Conservation (phyloP, 2,113 vertebrate genomes). For the Dasyurus viverrinus region DNA sequence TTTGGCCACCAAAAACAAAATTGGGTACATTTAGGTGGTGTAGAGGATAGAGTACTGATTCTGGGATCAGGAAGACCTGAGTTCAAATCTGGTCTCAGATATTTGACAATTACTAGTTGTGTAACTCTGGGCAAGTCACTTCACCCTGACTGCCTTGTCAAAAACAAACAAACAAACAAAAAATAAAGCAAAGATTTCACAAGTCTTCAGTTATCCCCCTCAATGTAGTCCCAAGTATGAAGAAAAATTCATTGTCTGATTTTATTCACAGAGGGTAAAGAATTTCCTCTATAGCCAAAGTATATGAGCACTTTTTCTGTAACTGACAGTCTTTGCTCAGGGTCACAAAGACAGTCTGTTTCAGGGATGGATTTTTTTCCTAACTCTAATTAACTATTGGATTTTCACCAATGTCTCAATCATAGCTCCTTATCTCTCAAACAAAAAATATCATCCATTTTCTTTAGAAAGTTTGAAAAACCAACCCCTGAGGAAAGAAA, state of each 20-base stretch:
- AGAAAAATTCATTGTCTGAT: not conserved
- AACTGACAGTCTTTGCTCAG: not conserved
- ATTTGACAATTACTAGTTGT: not conserved
- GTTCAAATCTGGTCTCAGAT: not conserved
- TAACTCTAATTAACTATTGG: conserved; percentile 9
- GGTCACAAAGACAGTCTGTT: not conserved
- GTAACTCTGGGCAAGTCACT: not conserved
- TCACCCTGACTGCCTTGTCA: too few relatives aligned
- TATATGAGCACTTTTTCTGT: not conserved
- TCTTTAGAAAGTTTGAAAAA: not conserved
- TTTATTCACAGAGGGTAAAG: not conserved
- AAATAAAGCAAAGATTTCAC: not conserved
- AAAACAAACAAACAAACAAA: too few relatives aligned
- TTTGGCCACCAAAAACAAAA: not conserved
- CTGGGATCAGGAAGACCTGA: not conserved
- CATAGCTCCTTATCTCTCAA: not conserved
- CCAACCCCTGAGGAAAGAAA: conserved; percentile 14
- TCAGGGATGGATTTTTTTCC: not conserved
- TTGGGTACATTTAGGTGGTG: not conserved
- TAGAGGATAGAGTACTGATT: not conserved
- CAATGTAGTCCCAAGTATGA: not conserved
- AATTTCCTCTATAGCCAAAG: not conserved
- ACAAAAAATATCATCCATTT: not conserved
- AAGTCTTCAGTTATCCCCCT: not conserved
- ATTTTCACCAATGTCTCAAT: conserved; percentile 3